These are phyloP conservation scores for Pan paniscus DNA, from an alignment of 2,113 vertebrate species.

Conservation along the genomic window DNA sequence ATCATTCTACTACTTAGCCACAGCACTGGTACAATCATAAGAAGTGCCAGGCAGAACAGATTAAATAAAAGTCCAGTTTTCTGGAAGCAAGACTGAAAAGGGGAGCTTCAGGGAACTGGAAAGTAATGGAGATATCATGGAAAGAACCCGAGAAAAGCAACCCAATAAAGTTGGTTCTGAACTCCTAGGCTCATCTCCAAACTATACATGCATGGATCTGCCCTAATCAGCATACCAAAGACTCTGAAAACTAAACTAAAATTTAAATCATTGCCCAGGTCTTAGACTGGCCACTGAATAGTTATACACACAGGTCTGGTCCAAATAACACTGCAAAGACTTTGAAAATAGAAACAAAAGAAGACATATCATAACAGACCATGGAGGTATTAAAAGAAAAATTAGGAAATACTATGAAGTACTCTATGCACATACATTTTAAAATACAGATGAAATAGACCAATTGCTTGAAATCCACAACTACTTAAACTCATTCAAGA, in stretches of 20 bases:
- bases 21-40: neutral
- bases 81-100: neutral
- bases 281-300: neutral
- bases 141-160: neutral
- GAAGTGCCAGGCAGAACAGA: neutral
- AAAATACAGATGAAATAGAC: neutral
- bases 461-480: neutral
- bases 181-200: neutral
- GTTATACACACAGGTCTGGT: neutral
- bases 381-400: neutral
- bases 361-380: neutral
- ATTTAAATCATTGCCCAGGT: neutral
- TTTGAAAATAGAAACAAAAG: neutral
- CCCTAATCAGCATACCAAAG: too few relatives aligned
- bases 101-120: neutral
- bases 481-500: neutral
- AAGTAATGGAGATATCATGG: neutral
- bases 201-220: neutral
- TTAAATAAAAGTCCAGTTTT: neutral
- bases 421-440: neutral
- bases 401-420: neutral
- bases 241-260: neutral
- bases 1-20: neutral
- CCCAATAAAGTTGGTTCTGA: neutral
- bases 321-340: neutral